Evolutionary conservation across 2,797 vertebrate species (phyloP).

Genomic region (Hypotaenidia okinawae): DNA sequence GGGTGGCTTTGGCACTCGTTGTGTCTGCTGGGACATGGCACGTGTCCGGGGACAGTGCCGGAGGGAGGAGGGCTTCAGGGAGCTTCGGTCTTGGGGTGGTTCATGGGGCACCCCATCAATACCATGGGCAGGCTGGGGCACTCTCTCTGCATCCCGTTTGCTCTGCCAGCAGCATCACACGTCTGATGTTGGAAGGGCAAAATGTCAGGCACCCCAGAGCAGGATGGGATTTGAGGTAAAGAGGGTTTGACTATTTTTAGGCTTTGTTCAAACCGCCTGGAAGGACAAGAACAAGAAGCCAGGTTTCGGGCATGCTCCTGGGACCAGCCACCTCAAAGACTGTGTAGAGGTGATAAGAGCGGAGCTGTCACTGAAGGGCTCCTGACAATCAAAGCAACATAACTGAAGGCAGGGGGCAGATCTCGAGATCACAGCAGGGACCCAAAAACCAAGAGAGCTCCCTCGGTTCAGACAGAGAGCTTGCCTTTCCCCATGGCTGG

Average conservation of each 20-base stretch:
- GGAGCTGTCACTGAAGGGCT: background rate
- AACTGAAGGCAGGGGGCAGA: background rate
- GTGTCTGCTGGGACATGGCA: background rate
- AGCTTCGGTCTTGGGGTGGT: background rate
- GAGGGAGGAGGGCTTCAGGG: background rate
- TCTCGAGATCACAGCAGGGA: background rate
- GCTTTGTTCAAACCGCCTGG: background rate
- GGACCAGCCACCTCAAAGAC: background rate
- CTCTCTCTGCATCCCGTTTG: background rate
- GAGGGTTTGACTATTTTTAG: background rate
- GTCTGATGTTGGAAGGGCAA: fast-evolving
- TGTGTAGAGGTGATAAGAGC: background rate
- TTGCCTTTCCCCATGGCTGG: background rate
- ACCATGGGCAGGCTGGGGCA: background rate
- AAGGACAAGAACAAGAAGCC: background rate
- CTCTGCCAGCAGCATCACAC: background rate
- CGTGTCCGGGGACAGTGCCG: fast-evolving
- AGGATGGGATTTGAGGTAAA: background rate
- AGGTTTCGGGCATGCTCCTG: fast-evolving
- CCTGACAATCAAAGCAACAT: fast-evolving
- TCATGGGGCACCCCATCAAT: background rate
- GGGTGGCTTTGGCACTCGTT: fast-evolving
- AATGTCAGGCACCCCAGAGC: background rate
- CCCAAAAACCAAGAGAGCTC: background rate
- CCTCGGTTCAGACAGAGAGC: background rate